Evolutionary conservation across 2,888 invertebrate genomes (phyloP), one percentile per base, ranked within the genome.

Genomic region (Autographa gamma): DNA sequence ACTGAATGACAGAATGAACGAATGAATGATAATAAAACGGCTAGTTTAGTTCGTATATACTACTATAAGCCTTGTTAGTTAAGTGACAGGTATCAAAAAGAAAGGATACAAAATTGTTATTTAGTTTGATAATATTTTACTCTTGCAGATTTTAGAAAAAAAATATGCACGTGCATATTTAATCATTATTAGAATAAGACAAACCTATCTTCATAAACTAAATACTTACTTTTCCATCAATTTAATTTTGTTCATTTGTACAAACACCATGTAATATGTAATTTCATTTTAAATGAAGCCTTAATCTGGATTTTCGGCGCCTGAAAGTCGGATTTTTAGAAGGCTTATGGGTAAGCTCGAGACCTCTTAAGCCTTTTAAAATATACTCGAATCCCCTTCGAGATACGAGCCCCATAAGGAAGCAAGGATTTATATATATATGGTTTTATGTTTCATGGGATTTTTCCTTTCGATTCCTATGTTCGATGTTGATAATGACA

Each of bases 11-110:
- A n/a, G 48, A n/a, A 0, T n/a, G 48, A 48, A 48, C 66, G 58
- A 63, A 18, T 38, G n/a, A 31, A 18, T 59, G 54, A 66, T 71
- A 74, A 68, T 79, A 63, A 81, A 74, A 77, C 66, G 78, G 82
- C 76, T 68, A 78, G 71, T 81, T 81, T 66, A 76, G 58, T 38
- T 63, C 64, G 69, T 71, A 71, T 69, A 75, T 66, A 73, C 61
- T 38, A 63, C 64, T 58, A 60, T 56, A 52, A 18, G 64, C 76
- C 75, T 71, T 68, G 79, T 79, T 79, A 54, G 43, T 18, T 48
- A 1, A 16, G 34, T 71, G 82, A 79, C 82, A 79, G 52, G 52
- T 34, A 14, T 11, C 5, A 43, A 25, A 38, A 8, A 18, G 25
- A 43, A 18, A 14, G 14, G 58, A 19, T 48, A 5, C 48, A 48